phyloP scores from a whole-genome alignment of 2,888 invertebrate species.

The Harpalus rufipes region DNA sequence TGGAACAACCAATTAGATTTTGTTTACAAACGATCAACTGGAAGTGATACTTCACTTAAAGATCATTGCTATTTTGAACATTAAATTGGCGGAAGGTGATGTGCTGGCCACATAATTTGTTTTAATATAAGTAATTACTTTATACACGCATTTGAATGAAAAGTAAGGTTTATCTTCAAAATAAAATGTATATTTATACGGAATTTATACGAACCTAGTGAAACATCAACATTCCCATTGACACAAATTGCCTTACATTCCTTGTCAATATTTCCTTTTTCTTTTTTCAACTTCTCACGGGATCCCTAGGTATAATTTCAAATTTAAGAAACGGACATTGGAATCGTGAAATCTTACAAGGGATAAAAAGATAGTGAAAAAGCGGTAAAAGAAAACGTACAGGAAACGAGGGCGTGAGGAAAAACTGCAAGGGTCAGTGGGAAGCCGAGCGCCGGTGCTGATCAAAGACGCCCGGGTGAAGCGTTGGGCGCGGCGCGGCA shows the following conservation, averaged over 20 bases:
- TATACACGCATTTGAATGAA: not conserved
- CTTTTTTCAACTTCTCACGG: not conserved
- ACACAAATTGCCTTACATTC: not conserved
- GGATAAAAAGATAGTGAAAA: conserved; percentile 45
- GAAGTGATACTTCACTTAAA: no score
- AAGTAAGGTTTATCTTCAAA: not conserved
- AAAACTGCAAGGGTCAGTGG: conserved; percentile 48
- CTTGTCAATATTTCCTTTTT: not conserved
- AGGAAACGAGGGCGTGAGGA: conserved; percentile 46
- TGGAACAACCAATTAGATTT: no score
- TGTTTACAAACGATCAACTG: no score
- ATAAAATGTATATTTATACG: not conserved
- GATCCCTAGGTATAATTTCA: not conserved
- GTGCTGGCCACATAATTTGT: no score
- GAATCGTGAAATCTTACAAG: conserved; percentile 32
- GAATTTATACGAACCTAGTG: not conserved
- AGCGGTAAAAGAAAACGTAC: conserved; percentile 34
- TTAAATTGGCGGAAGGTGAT: no score
- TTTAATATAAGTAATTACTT: no score
- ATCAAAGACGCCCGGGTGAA: conserved; percentile 18
- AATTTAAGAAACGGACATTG: conserved; percentile 27
- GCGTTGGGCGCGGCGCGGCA: not conserved
- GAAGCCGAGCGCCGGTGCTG: not conserved
- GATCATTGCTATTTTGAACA: no score
- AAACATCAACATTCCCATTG: not conserved